A percentile compares a stretch with the other conserved stretches of the same genome.
These are phyloP conservation scores for Tuta absoluta DNA, from an alignment of 2,888 invertebrate genomes.

Conservation along the genomic window DNA sequence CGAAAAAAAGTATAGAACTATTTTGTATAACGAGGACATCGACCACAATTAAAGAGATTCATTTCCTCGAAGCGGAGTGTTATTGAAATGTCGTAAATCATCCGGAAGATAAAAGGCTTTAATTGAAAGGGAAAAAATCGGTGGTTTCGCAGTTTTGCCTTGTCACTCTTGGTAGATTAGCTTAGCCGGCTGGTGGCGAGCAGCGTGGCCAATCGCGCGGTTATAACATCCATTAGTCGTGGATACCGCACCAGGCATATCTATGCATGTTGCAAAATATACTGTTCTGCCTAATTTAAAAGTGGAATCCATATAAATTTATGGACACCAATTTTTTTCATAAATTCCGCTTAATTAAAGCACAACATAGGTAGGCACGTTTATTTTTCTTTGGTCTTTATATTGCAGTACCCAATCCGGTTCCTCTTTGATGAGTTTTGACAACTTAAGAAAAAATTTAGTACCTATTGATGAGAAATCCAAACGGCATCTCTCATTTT, in stretches of 20 bases:
- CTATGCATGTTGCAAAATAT: conserved; percentile 19
- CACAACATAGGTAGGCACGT: too few relatives aligned
- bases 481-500: conserved; percentile 35
- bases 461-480: conserved; percentile 33
- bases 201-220: conserved; percentile 68
- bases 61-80: conserved; percentile 44
- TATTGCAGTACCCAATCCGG: background rate
- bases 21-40: conserved; percentile 38
- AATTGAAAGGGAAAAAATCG: conserved; percentile 71
- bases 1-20: conserved; percentile 43
- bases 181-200: background rate
- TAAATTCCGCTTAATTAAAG: too few relatives aligned
- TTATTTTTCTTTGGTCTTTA: background rate
- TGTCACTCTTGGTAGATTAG: conserved; percentile 73
- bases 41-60: conserved; percentile 46
- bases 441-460: background rate
- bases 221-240: conserved; percentile 63
- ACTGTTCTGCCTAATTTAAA: background rate
- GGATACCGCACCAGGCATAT: conserved; percentile 55
- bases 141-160: conserved; percentile 62
- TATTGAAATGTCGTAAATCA: conserved; percentile 64
- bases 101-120: conserved; percentile 69
- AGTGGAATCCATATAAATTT: too few relatives aligned
- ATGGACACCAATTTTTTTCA: too few relatives aligned
- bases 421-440: background rate